Evolutionary conservation across 2,113 vertebrate species (phyloP), one percentile per base, ranked within the genome.

Genomic region (Sardina pilchardus): DNA sequence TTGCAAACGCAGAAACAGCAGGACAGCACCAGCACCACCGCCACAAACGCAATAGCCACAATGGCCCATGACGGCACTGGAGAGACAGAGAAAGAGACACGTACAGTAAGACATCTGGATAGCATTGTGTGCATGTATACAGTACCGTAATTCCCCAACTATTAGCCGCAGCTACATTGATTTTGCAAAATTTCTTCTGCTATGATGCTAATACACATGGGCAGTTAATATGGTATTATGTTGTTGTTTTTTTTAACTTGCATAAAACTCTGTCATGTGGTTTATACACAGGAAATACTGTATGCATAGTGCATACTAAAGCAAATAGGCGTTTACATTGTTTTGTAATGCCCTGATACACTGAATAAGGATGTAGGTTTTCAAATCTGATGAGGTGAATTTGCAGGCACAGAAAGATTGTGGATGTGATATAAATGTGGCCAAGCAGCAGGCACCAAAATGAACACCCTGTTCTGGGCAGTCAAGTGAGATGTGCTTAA

Each of bases 1-100:
- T 99, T 99, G 96, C 98, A 99, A 93, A 99, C 89, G 93, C 98
- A 99, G 95, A 99, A 99, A 95, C 98, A 99, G 96, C 98, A 99
- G 83, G 98, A 98, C 89, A 99, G 94, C 90, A 98, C 97, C 95
- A 99, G 95, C 87, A 99, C 96, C 91, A 99, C 96, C 1, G 96
- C 98, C 78, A 99, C 98, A 83, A 99, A 99, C 92, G 98, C 98
- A 88, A 99, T 99, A 48, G 98, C 98, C 88, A 99, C 97, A 88
- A 99, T 97, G 95, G 98, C 98, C 98, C 98, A 99, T 47, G 97
- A 96, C 90, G 98, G 98, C 96, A 99, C 98, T 99, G 96, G 59
- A 50, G 44, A 30, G 45, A 71, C 67, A 75, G 39, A 34, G 6
- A 85, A 4, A 85, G 3, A 78, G 34, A 43, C 42, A 1, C 7